Base-by-base conservation (phyloP, 1,140 invertebrate species). In the Tigriopus japonicus region DNA sequence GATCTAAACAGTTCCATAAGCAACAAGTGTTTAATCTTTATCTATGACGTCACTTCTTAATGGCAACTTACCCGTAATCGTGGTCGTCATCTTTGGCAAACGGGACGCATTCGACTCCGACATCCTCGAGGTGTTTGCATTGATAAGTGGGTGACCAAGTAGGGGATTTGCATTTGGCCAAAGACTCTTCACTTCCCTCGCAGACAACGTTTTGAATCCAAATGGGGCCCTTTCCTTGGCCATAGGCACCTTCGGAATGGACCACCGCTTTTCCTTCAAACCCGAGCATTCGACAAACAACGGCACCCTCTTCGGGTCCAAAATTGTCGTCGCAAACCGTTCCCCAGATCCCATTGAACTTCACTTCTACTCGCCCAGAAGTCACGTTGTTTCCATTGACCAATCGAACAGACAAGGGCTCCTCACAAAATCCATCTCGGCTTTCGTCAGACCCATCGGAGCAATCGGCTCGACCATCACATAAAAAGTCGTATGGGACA, bases 311-410 rank as follows among this genome's bases (percentile, higher is more conserved):
- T 55, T 76, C 73, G 15, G 73, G 68, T 35, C 78, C 79, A 65
- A 86, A 87, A 66, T 82, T 79, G 66, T 87, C 84, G 66, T 87
- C 84, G 68, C 85, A 87, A 13, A 87, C 73, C 0, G 81, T 83
- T 1, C 84, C 84, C 84, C 84, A 87, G 2, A 79, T 74, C 6
- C 80, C 81, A 63, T 78, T 76, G 66, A 82, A 77, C 60, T 75
- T 73, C 0, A 87, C 75, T 71, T 86, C 84, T 0, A 87, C 71
- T 45, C 82, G 71, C 1, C 84, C 84, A 69, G 82, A 77, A 19
- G 71, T 70, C 1, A 56, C 35, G 13, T 64, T 75, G 0, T 69
- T 56, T 21, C 80, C 82, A 52, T 79, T 78, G 3, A 71, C 75
- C 35, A 85, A 66, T 24, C 83, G 74, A n/a, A 83, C 69, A 64